Base-by-base conservation (phyloP, 2,797 vertebrate species). In the Gallinago stenura region DNA sequence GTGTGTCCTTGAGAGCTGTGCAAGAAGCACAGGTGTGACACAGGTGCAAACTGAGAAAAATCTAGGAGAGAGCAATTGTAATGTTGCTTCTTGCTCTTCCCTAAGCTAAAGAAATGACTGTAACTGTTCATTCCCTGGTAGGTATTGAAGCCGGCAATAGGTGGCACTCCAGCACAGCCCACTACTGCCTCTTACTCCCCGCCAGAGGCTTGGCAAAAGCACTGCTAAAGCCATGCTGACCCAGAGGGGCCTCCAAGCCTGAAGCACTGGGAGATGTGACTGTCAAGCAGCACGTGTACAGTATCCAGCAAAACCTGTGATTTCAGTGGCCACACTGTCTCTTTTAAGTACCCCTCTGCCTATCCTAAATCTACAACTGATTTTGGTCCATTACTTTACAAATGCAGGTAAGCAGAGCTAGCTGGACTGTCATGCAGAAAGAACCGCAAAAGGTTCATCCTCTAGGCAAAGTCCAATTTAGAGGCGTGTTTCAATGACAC, bases 271-370 rank as follows among this genome's bases (percentile, higher is more conserved):
- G 48, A 62, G 65, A 17, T 2, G 4, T 0, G 14, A 65, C 41
- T 10, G 3, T 9, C 12, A 61, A 14, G 3, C 21, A 48, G 28
- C 25, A 30, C 4, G 0, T 1, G 2, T 9, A 18, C 64, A 45
- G 5, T 26, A 30, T 3, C 33, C 19, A 69, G 58, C 22, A 91
- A 41, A 83, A n/a, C 13, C 20, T 43, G 6, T 31, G 7, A 14
- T 41, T 81, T 72, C 22, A 43, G 7, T 69, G 20, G 28, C 8
- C 17, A 37, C 2, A 0, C 8, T 54, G 6, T 26, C 3, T 12
- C 33, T 75, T 78, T 51, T 24, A 79, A 15, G 7, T 30, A 28
- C 9, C 7, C 5, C 19, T 51, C 16, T 70, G 25, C n/a, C 53
- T 50, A 3, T 25, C 11, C 35, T 24, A 65, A 65, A 68, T 33